phyloP scores from a whole-genome alignment of 2,113 vertebrate species.

The Thamnophis sirtalis region DNA sequence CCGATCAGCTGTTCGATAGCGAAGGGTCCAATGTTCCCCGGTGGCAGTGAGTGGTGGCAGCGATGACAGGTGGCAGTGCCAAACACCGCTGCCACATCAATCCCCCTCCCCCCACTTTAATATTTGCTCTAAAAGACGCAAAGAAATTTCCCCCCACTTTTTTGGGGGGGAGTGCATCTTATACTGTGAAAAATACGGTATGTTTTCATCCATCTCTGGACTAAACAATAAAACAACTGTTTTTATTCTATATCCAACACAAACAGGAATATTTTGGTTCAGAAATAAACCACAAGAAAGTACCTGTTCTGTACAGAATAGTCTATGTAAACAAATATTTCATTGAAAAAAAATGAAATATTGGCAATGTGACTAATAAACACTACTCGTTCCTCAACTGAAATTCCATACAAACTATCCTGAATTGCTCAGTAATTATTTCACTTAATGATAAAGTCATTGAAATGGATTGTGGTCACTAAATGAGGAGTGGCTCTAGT shows the following conservation, averaged over 20 bases:
- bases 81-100: too few relatives aligned
- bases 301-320: neutral
- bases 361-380: neutral
- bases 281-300: neutral
- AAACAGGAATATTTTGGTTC: neutral
- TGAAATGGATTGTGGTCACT: neutral
- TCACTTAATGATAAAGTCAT: neutral
- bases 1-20: too few relatives aligned
- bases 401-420: neutral
- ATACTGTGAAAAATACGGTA: neutral
- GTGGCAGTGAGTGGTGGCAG: accelerated
- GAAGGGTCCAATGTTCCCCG: too few relatives aligned
- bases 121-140: too few relatives aligned
- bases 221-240: neutral
- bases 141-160: too few relatives aligned
- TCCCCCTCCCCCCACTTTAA: too few relatives aligned
- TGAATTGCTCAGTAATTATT: neutral
- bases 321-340: neutral
- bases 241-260: neutral
- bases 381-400: neutral
- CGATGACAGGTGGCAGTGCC: too few relatives aligned
- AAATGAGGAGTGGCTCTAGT: neutral
- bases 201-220: neutral
- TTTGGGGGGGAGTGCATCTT: too few relatives aligned
- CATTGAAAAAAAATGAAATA: neutral